Evolutionary conservation across 2,797 vertebrate genomes (phyloP), one percentile per base, ranked within the genome.

Genomic region (Notoglanidium macrostoma): DNA sequence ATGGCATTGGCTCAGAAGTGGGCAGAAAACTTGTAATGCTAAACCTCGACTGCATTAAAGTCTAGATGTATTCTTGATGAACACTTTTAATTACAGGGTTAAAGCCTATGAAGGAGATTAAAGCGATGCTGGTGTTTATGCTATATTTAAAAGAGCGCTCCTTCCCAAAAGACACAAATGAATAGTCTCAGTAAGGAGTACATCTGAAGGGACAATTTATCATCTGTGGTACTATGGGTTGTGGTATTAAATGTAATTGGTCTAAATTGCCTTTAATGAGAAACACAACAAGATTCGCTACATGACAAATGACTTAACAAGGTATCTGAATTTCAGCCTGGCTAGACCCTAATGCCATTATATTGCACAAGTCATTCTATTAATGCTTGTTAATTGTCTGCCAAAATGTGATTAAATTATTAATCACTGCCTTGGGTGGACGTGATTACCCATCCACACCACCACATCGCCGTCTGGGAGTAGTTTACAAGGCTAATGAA

Each of bases 371-470:
- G 83, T 86, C 65, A 87, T 88, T 88, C 78, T 87, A 72, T 90
- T 89, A 87, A 86, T 78, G 85, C 87, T 85, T 67, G 84, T 91
- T 92, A 87, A 90, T 91, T 88, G 67, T 86, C 87, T 90, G 87
- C 70, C 89, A 87, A 90, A 90, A 88, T 88, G 57, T 85, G 88
- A 91, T 90, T 90, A 73, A 88, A 92, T 85, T 84, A 90, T 90
- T 89, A 90, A 91, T 92, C 88, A 88, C 78, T 29, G 59, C 68
- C 81, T 89, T 78, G 88, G 70, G 46, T 88, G 89, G 89, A 87
- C 85, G 79, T 77, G 88, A 87, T 85, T 90, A 80, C 70, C 87
- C 70, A 81, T 68, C 83, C 82, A 59, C 46, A 51, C 49, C 83
- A 87, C 57, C 70, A 78, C n/a, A 70, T 59, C 76, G 83, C 83